Evolutionary conservation across 2,888 invertebrate genomes (phyloP).

Genomic region (Vannuccia rotundouncinata): DNA sequence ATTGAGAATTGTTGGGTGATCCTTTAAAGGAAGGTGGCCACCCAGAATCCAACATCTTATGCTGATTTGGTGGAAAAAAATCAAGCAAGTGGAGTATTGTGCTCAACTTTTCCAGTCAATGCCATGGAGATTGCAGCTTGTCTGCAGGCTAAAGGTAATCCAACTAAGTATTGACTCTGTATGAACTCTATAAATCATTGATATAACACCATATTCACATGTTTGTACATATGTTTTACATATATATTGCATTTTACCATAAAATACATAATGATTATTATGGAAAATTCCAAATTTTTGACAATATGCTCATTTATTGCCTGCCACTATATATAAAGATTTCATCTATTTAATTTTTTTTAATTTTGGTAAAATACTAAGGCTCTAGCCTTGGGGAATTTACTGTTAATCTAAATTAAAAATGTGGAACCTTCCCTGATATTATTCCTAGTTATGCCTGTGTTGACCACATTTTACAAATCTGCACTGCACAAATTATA

Average conservation of each 20-base stretch:
- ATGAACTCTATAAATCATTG: slow-evolving; percentile 22
- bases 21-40: slow-evolving; percentile 4
- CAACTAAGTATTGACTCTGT: slow-evolving; percentile 15
- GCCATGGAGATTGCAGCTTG: slow-evolving; percentile 19
- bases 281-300: no score
- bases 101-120: slow-evolving; percentile 14
- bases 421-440: no score
- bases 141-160: slow-evolving; percentile 3
- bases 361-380: no score
- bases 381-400: no score
- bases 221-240: not conserved
- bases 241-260: slow-evolving; percentile 20
- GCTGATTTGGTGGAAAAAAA: slow-evolving; percentile 18
- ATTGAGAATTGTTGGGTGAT: slow-evolving; percentile 15
- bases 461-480: no score
- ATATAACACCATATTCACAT: slow-evolving; percentile 4
- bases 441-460: no score
- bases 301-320: no score
- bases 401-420: no score
- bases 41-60: slow-evolving; percentile 5
- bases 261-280: slow-evolving; percentile 9
- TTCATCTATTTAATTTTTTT: no score
- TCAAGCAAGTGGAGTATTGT: slow-evolving; percentile 12
- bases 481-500: no score
- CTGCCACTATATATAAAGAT: no score